Conservation (phyloP, 2,113 vertebrate species). For the Chionomys nivalis region DNA sequence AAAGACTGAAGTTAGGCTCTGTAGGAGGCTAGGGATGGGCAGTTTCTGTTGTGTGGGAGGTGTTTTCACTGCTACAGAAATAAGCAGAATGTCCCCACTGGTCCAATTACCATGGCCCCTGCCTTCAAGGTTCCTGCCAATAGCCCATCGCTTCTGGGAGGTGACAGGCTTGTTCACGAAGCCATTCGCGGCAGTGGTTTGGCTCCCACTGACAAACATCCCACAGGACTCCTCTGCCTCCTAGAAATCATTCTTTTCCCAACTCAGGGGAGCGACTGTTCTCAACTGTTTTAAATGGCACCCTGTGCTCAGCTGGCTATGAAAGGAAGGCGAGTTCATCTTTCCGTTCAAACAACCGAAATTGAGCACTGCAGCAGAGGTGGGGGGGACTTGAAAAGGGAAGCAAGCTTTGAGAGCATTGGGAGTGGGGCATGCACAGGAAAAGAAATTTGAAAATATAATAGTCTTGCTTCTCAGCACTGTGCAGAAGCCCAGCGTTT, state of each 20-base stretch:
- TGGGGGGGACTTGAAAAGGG: too few relatives aligned
- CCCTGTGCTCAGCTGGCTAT: constrained; percentile 21
- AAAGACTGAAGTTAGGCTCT: constrained; percentile 25
- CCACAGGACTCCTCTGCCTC: neutral
- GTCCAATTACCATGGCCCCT: neutral
- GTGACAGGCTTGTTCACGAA: constrained; percentile 18
- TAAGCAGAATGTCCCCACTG: neutral
- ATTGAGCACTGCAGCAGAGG: neutral
- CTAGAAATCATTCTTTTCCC: constrained; percentile 48
- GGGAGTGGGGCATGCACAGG: neutral
- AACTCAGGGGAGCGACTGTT: constrained; percentile 4
- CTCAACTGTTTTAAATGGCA: constrained; percentile 48
- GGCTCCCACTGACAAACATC: neutral
- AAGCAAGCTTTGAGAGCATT: neutral
- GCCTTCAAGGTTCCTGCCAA: neutral
- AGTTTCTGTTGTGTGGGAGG: neutral
- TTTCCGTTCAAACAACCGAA: neutral
- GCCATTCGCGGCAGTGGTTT: neutral
- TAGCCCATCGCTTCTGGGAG: neutral
- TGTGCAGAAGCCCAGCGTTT: neutral
- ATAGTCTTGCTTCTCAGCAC: neutral
- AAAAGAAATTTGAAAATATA: neutral
- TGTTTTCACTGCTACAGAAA: constrained; percentile 15
- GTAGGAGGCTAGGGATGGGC: neutral
- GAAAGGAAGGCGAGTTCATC: constrained; percentile 25